A percentile compares a stretch with the other conserved stretches of the same genome.
phyloP scores from a whole-genome alignment of 2,888 invertebrate genomes.

The Nomada goodeniana region DNA sequence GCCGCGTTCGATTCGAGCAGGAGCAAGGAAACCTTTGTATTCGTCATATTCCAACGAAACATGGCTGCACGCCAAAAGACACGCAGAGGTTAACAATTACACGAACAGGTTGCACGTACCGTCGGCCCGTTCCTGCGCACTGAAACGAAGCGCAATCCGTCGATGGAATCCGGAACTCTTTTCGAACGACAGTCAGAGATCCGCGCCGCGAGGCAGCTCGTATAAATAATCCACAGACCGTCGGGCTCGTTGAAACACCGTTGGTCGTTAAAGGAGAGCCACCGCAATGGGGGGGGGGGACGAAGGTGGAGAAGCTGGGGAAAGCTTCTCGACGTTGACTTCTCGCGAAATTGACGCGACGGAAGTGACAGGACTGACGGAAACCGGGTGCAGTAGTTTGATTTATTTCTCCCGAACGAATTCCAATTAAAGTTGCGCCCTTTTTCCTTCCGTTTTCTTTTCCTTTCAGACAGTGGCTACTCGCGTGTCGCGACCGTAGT shows the following conservation, averaged over 20 bases:
- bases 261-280: conserved; percentile 21
- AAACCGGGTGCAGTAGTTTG: background rate
- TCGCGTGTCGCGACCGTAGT: background rate
- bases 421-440: background rate
- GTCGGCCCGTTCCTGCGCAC: background rate
- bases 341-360: background rate
- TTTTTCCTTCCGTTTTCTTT: too few species aligned
- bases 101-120: background rate
- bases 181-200: conserved; percentile 12
- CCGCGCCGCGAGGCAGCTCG: background rate
- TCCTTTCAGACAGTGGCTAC: background rate
- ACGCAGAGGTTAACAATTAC: conserved; percentile 1
- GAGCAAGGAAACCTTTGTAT: conserved; percentile 11
- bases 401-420: conserved; percentile 10
- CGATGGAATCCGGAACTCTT: background rate
- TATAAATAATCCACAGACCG: conserved; percentile 35
- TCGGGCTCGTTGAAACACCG: conserved; percentile 15
- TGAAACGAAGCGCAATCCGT: conserved; percentile 22
- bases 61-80: background rate
- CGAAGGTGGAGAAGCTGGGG: conserved; percentile 12
- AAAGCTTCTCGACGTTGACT: conserved; percentile 5
- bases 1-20: conserved; percentile 1
- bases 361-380: background rate
- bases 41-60: background rate
- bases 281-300: conserved; percentile 17